phyloP scores from a whole-genome alignment of 2,888 invertebrate genomes.

The Ophraella communa region DNA sequence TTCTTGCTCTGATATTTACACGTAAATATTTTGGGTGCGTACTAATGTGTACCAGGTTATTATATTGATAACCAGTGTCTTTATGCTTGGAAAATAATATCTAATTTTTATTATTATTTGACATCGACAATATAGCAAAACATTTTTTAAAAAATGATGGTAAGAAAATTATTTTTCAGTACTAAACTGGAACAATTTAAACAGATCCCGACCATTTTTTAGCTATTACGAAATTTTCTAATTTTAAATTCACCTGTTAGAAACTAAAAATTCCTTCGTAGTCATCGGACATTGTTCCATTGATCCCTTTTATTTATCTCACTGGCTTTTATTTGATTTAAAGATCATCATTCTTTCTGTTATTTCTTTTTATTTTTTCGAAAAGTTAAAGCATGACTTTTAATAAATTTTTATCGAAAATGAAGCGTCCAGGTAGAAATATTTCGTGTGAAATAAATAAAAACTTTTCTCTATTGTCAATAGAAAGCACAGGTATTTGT shows the following conservation, averaged over 20 bases:
- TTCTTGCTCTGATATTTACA: not conserved
- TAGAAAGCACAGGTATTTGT: slow-evolving; percentile 52
- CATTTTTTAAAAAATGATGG: too few species aligned
- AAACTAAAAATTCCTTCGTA: not conserved
- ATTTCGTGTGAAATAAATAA: slow-evolving; percentile 41
- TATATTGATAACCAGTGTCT: too few species aligned
- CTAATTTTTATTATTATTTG: too few species aligned
- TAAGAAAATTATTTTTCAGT: too few species aligned
- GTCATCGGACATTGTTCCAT: not conserved
- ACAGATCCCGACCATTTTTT: too few species aligned
- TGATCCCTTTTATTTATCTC: not conserved
- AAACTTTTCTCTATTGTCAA: slow-evolving; percentile 48
- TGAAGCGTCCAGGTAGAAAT: slow-evolving; percentile 51
- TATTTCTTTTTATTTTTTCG: too few species aligned
- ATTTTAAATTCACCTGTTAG: not conserved
- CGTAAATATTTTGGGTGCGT: slow-evolving; percentile 2
- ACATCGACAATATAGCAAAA: too few species aligned
- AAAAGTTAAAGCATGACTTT: slow-evolving; percentile 50
- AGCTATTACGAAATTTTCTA: too few species aligned
- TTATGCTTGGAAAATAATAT: too few species aligned
- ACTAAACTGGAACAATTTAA: too few species aligned
- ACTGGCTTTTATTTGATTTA: slow-evolving; percentile 8
- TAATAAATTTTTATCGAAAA: slow-evolving; percentile 52
- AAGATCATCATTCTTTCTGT: slow-evolving; percentile 8
- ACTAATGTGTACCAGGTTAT: slow-evolving; percentile 14